phyloP scores from a whole-genome alignment of 2,113 vertebrate genomes.

The Scomber scombrus region DNA sequence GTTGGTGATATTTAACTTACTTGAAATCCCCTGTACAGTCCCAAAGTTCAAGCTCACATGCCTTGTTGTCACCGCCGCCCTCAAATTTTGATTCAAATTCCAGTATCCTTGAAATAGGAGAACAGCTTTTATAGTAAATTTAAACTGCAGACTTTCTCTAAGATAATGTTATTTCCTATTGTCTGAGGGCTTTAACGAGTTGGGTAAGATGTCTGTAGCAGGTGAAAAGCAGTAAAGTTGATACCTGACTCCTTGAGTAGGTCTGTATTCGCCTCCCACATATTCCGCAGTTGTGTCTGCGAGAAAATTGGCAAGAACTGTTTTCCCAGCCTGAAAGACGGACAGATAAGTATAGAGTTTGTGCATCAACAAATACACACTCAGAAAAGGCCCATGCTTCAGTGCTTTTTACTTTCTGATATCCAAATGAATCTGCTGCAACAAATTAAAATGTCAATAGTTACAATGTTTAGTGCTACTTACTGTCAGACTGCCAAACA shows the following conservation, averaged over 20 bases:
- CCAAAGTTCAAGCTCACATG: slow-evolving; percentile 94
- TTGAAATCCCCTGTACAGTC: slow-evolving; percentile 95
- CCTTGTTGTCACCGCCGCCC: slow-evolving; percentile 79
- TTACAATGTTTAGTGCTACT: neutral
- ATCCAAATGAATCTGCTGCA: no score
- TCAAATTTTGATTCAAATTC: slow-evolving; percentile 92
- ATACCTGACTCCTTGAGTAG: slow-evolving; percentile 95
- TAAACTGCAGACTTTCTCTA: neutral
- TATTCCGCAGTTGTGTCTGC: slow-evolving; percentile 88
- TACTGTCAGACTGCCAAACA: neutral
- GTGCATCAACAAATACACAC: no score
- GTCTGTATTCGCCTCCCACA: slow-evolving; percentile 89
- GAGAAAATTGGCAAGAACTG: slow-evolving; percentile 92
- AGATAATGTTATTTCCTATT: neutral
- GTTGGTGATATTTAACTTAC: slow-evolving; percentile 79
- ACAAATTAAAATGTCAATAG: no score
- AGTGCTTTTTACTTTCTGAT: no score
- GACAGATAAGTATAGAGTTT: neutral
- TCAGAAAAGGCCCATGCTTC: no score
- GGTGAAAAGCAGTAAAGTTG: neutral
- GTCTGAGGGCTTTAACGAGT: neutral
- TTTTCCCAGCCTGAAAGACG: slow-evolving; percentile 91
- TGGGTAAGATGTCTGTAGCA: neutral
- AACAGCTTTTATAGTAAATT: neutral
- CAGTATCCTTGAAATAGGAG: slow-evolving; percentile 88